A percentile compares a stretch with the other conserved stretches of the same genome.
Conservation (phyloP, 2,113 vertebrate genomes). For the Haemorhous mexicanus region DNA sequence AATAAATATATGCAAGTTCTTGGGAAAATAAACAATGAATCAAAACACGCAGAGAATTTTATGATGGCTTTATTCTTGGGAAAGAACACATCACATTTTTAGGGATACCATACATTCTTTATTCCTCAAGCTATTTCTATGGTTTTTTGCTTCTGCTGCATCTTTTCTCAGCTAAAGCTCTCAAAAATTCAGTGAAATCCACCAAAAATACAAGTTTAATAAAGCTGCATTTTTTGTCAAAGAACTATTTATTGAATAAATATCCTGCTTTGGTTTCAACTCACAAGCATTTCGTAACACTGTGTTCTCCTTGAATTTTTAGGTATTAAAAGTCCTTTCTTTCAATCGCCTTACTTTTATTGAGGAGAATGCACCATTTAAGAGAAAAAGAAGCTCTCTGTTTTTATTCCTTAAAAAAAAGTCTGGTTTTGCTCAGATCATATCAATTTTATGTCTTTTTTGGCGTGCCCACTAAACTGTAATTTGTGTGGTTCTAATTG, state of each 20-base stretch:
- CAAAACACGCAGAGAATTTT: neutral
- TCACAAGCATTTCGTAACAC: neutral
- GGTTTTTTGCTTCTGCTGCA: neutral
- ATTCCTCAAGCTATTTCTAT: neutral
- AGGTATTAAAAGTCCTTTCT: neutral
- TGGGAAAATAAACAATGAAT: neutral
- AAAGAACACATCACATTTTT: neutral
- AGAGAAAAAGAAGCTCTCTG: neutral
- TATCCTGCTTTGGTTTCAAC: neutral
- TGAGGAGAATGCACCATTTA: neutral
- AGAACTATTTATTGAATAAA: neutral
- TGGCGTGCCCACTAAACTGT: neutral
- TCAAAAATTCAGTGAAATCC: neutral
- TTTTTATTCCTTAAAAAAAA: neutral
- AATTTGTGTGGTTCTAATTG: neutral
- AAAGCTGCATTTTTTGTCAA: neutral
- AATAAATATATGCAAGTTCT: neutral
- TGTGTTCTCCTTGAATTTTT: neutral
- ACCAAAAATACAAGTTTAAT: neutral
- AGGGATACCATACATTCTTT: neutral
- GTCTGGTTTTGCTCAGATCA: neutral
- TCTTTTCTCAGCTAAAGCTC: neutral
- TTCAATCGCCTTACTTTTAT: neutral
- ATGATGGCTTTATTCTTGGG: neutral
- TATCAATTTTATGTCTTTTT: neutral